Base-by-base conservation (phyloP, 2,797 vertebrate genomes). In the Lepilemur septentrionalis region DNA sequence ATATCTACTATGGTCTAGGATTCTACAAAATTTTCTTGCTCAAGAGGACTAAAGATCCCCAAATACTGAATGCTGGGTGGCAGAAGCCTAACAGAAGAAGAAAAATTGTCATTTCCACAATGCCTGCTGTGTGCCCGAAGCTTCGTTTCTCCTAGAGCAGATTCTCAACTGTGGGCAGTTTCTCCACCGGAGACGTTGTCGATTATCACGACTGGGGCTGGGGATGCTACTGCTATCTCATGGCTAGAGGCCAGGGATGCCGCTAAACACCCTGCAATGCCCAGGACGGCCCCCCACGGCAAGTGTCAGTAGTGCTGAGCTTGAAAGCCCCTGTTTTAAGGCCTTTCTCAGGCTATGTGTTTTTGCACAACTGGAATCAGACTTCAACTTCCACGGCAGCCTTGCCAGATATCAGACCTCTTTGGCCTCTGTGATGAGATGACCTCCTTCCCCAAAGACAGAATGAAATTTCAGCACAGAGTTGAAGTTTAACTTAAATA, bases 141-240 rank as follows among this genome's bases (percentile, higher is more conserved):
- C 35, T 65, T 20, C 10, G 3, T 50, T 59, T 48, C 65, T 48
- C 48, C 28, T 10, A 48, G 46, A 83, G n/a, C 67, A 78, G n/a
- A 38, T 32, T 84, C 41, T 57, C 69, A 30, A 0, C 43, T 1
- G 5, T 5, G 30, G 22, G 3, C 5, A 8, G 35, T 11, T 12
- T 52, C 20, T 23, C 46, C 35, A 7, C 4, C 8, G 20, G 63
- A 48, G 63, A 38, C 23, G 1, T 20, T 13, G 46, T n/a, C 20
- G 13, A 11, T 8, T 5, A 20, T 8, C 11, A 2, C 2, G 8
- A 10, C 22, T 7, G 3, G 25, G 69, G 89, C 17, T 0, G 0
- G 46, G 6, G 28, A 2, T 73, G 18, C 14, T 52, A 0, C 76
- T 63, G 52, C 23, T 18, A 23, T 23, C 23, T 30, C 9, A 11